Evolutionary conservation across 2,888 invertebrate genomes (phyloP).

Genomic region (Scrobipalpa atriplicella): DNA sequence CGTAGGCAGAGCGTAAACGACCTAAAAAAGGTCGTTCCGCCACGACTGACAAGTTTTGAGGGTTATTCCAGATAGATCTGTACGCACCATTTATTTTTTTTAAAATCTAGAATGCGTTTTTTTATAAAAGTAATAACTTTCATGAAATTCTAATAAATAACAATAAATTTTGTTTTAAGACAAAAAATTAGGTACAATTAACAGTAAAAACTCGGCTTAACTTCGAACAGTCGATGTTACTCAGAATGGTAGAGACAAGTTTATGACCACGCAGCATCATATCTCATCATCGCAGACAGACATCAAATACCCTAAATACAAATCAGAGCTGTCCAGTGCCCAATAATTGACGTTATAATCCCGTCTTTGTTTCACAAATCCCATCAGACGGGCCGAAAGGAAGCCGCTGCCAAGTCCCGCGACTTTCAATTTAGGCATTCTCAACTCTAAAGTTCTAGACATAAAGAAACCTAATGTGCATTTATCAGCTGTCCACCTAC

Average conservation of each 20-base stretch:
- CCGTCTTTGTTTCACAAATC: constrained; percentile 48
- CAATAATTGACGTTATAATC: constrained; percentile 46
- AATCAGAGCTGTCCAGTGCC: constrained; percentile 18
- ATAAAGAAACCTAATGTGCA: neutral
- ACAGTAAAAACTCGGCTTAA: neutral
- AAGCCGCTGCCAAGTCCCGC: constrained; percentile 33
- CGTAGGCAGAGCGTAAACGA: too few species aligned
- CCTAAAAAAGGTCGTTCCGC: too few species aligned
- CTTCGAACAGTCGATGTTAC: neutral
- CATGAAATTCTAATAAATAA: too few species aligned
- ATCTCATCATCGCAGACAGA: constrained; percentile 1
- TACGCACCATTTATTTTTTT: too few species aligned
- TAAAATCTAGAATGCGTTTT: too few species aligned
- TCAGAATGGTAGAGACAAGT: neutral
- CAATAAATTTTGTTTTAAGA: too few species aligned
- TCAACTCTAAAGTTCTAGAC: constrained; percentile 5
- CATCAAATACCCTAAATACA: constrained; percentile 20
- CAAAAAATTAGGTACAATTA: too few species aligned
- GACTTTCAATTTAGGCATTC: neutral
- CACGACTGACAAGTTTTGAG: too few species aligned
- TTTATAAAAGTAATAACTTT: too few species aligned
- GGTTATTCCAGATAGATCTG: too few species aligned
- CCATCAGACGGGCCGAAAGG: constrained; percentile 64
- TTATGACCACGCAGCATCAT: neutral
- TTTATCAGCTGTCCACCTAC: neutral